Base-by-base conservation (phyloP, 2,113 vertebrate genomes). In the Dissostichus mawsoni region DNA sequence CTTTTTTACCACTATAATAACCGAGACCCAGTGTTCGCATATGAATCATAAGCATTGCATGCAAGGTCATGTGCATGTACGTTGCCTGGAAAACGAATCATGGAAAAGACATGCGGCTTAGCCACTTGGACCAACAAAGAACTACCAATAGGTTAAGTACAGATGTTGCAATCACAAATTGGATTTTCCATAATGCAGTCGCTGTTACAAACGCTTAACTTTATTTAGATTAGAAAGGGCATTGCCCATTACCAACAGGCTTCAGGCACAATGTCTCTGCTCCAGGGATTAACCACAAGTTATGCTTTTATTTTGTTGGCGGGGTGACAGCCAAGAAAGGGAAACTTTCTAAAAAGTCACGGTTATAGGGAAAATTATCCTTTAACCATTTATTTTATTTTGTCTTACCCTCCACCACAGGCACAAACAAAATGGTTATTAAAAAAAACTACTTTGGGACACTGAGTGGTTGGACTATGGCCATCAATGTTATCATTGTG, bases 161-260 rank as follows among this genome's bases (percentile, higher is more conserved):
- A 88, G 81, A 91, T 90, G 89, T 84, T 89, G 83, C 84, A 92
- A 93, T 93, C 90, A 90, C 88, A 92, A 90, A 91, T 90, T 83
- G 87, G 82, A 92, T 92, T 93, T 93, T 92, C 84, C 90, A 87
- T 86, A 87, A 86, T 80, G 78, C 76, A 90, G 85, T 81, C 50
- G 44, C 84, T 86, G 78, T 84, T 92, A 82, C 83, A 87, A 91
- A 86, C 1, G 59, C 76, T 92, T 91, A 90, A 86, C 70, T 92
- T 87, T 92, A 89, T 93, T 94, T 90, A 87, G 77, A 89, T 90
- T 80, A 84, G 51, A 90, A 82, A 83, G 80, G 83, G 81, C 87
- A 88, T 50, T 85, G 66, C 63, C 85, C 86, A 86, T 93, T 88
- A 90, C 85, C 78, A 89, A 79, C 59, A 76, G 58, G 77, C 86